Evolutionary conservation across 1,140 invertebrate genomes (phyloP).

Genomic region (Hyphantria cunea): DNA sequence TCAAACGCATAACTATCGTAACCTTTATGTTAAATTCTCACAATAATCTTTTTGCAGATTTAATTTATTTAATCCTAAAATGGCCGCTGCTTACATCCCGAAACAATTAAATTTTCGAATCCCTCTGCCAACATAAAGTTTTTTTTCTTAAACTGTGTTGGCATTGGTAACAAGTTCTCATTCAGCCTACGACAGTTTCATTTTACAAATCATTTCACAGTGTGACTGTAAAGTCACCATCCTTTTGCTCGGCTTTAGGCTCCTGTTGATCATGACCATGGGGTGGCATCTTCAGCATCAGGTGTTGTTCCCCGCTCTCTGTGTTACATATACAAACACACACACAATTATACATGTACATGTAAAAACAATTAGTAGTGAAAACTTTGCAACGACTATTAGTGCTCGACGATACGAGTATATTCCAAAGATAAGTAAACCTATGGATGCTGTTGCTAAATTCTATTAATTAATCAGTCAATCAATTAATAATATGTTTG

Average conservation of each 20-base stretch:
- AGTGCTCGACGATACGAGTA: not conserved
- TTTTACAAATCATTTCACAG: slow-evolving; percentile 41
- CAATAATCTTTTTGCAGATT: not conserved
- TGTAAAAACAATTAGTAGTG: slow-evolving; percentile 11
- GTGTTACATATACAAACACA: slow-evolving; percentile 64
- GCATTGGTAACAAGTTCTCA: not conserved
- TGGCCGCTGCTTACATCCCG: too few species aligned
- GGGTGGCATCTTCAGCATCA: slow-evolving; percentile 63
- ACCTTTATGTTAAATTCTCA: not conserved
- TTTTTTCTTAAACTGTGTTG: too few species aligned
- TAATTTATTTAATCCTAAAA: too few species aligned
- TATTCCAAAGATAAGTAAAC: too few species aligned
- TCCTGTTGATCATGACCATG: slow-evolving; percentile 45
- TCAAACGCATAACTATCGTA: too few species aligned
- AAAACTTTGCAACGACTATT: not conserved
- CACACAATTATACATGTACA: slow-evolving; percentile 37
- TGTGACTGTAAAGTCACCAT: slow-evolving; percentile 74
- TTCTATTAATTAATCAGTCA: too few species aligned
- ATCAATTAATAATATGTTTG: too few species aligned
- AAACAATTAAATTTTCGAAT: too few species aligned
- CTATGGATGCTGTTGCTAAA: too few species aligned
- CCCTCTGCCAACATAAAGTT: too few species aligned
- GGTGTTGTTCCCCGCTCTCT: slow-evolving; percentile 66
- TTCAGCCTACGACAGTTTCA: not conserved
- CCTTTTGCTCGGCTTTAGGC: slow-evolving; percentile 63